Evolutionary conservation across 1,140 invertebrate species (phyloP).

Genomic region (Pseudomyrmex gracilis): DNA sequence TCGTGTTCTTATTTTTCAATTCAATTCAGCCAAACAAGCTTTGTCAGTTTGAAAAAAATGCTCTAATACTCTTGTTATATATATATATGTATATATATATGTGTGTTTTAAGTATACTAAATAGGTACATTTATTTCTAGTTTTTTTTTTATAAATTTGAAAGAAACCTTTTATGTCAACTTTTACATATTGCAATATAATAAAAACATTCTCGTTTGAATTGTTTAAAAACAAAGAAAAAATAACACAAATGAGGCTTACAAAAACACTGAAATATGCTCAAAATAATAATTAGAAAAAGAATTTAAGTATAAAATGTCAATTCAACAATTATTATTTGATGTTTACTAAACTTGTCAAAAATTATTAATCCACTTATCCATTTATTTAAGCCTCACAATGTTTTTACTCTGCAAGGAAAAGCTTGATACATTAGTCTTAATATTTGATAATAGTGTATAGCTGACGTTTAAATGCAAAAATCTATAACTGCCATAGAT

Average conservation of each 20-base stretch:
- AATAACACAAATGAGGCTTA: background rate
- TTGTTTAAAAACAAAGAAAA: conserved; percentile 14
- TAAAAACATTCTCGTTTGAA: background rate
- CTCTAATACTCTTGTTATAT: background rate
- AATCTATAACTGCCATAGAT: conserved; percentile 11
- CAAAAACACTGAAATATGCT: conserved; percentile 16
- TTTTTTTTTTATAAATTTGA: background rate
- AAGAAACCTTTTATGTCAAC: background rate
- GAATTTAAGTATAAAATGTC: conserved; percentile 2
- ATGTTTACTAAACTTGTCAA: no score
- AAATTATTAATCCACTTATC: no score
- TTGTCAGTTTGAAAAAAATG: conserved; percentile 16
- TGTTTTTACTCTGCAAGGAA: no score
- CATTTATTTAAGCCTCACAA: no score
- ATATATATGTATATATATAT: background rate
- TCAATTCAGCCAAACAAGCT: background rate
- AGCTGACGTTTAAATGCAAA: conserved; percentile 44
- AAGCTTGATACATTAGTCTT: no score
- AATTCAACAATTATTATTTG: no score
- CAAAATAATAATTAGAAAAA: background rate
- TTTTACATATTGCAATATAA: conserved; percentile 5
- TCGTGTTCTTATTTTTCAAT: background rate
- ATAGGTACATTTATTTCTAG: no score
- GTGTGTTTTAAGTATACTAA: background rate
- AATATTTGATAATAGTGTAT: conserved; percentile 13